These are phyloP conservation scores for Dryas iulia DNA, from an alignment of 1,140 invertebrate species.

Conservation along the genomic window DNA sequence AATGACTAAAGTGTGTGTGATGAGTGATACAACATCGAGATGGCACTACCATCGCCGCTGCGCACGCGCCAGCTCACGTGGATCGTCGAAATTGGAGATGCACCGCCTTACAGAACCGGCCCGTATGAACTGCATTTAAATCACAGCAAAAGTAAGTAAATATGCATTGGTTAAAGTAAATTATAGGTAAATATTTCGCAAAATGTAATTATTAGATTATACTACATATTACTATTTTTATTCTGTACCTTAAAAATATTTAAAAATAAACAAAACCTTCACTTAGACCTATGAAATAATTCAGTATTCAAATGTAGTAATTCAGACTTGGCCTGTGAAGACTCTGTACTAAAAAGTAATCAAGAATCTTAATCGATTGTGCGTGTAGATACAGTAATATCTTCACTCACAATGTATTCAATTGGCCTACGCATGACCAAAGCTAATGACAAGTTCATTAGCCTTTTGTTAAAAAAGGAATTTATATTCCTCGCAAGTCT, in stretches of 20 bases:
- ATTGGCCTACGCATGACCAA: not conserved
- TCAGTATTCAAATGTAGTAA: too few species aligned
- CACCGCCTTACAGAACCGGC: conserved; percentile 58
- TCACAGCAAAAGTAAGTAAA: conserved; percentile 80
- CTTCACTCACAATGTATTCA: not conserved
- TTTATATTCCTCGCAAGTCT: not conserved
- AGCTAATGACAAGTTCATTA: not conserved
- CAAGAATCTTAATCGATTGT: not conserved
- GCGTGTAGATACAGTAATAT: not conserved
- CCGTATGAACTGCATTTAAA: conserved; percentile 80
- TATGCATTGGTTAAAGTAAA: too few species aligned
- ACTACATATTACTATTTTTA: too few species aligned
- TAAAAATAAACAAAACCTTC: too few species aligned
- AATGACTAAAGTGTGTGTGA: conserved; percentile 21
- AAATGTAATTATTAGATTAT: too few species aligned
- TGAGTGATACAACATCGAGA: conserved; percentile 30
- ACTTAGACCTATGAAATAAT: too few species aligned
- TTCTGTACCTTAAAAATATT: too few species aligned
- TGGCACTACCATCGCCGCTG: conserved; percentile 51
- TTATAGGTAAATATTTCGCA: too few species aligned
- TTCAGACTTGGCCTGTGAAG: not conserved
- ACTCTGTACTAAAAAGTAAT: too few species aligned
- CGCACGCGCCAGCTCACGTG: conserved; percentile 75
- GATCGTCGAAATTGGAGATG: conserved; percentile 76
- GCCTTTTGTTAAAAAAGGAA: not conserved